Evolutionary conservation across 2,113 vertebrate genomes (phyloP).

Genomic region (Mormyrus iriodes): DNA sequence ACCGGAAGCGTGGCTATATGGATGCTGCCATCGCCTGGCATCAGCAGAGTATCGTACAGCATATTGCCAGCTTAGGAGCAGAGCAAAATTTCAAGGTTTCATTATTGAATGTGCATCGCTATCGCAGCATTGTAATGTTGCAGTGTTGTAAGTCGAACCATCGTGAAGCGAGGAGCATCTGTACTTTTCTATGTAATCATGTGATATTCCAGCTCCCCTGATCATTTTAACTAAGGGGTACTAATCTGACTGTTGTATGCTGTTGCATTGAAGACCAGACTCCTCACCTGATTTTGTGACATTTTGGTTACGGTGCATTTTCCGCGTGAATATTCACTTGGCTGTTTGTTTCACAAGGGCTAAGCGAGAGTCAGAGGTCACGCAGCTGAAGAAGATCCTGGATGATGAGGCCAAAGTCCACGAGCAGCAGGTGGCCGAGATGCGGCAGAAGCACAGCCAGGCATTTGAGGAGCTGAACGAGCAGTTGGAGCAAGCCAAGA

Average conservation of each 20-base stretch:
- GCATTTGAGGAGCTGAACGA: slow-evolving; percentile 89
- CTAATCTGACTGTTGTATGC: not conserved
- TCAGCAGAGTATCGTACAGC: not conserved
- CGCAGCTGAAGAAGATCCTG: slow-evolving; percentile 81
- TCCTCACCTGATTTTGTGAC: not conserved
- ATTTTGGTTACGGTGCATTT: not conserved
- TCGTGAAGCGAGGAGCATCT: not conserved
- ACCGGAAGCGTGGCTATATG: not conserved
- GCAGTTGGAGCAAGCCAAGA: slow-evolving; percentile 90
- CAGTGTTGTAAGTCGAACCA: not conserved
- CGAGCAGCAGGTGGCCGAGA: slow-evolving; percentile 81
- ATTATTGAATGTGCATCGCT: not conserved
- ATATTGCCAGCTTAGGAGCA: not conserved
- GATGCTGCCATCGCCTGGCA: not conserved
- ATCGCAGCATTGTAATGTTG: not conserved
- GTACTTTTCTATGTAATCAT: not conserved
- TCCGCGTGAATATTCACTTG: not conserved
- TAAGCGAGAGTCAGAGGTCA: slow-evolving; percentile 91
- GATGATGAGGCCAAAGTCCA: slow-evolving; percentile 85
- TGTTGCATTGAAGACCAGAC: not conserved
- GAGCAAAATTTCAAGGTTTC: not conserved
- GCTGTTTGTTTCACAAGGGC: slow-evolving; percentile 53
- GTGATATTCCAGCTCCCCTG: not conserved
- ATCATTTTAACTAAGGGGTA: not conserved
- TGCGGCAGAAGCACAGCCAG: slow-evolving; percentile 90